Evolutionary conservation across 2,888 invertebrate genomes (phyloP).

Genomic region (Trachelus tabidus): DNA sequence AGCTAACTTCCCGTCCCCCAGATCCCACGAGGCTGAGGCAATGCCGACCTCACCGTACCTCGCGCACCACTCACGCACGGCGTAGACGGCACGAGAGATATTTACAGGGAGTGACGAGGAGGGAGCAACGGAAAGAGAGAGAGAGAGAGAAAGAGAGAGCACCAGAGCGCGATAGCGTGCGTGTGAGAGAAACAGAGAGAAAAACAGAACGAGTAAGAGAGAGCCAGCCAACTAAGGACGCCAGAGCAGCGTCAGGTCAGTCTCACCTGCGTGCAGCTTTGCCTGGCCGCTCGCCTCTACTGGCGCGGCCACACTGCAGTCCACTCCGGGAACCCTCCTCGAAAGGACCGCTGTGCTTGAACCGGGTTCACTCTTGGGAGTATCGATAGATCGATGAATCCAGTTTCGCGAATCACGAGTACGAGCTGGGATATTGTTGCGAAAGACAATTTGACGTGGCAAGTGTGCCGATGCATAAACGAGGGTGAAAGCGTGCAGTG

Average conservation of each 20-base stretch:
- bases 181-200: not conserved
- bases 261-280: conserved; percentile 49
- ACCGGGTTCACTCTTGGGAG: not conserved
- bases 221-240: conserved; percentile 17
- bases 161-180: conserved; percentile 31
- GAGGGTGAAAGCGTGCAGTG: not conserved
- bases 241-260: conserved; percentile 29
- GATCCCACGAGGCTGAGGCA: not conserved
- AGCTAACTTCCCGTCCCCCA: conserved; percentile 5
- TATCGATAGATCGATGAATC: not conserved
- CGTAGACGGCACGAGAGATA: conserved; percentile 2
- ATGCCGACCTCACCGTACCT: not conserved
- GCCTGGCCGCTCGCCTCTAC: conserved; percentile 14
- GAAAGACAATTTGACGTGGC: not conserved
- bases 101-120: conserved; percentile 9
- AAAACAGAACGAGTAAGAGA: not conserved
- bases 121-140: conserved; percentile 7
- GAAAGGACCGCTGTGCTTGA: conserved; percentile 7
- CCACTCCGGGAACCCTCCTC: conserved; percentile 21
- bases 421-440: not conserved
- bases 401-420: not conserved
- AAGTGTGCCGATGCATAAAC: not conserved
- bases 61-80: conserved; percentile 16
- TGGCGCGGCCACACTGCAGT: conserved; percentile 30
- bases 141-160: conserved; percentile 7